A percentile compares a stretch with the other conserved stretches of the same genome.
Evolutionary conservation across 2,113 vertebrate species (phyloP).

Genomic region (Saimiri boliviensis): DNA sequence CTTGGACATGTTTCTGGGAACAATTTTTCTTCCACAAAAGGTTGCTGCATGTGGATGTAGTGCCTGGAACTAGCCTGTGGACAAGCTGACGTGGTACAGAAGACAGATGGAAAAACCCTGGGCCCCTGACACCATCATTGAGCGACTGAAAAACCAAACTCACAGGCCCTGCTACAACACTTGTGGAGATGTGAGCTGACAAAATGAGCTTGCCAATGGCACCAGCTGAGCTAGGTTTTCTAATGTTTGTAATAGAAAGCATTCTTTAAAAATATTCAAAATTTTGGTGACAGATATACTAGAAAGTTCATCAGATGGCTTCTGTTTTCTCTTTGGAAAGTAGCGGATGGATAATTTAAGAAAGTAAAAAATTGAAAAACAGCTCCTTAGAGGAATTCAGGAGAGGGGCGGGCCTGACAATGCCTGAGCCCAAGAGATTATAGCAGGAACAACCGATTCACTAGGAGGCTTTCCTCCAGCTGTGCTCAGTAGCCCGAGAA

Average conservation of each 20-base stretch:
- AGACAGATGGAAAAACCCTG: not conserved
- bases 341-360: not conserved
- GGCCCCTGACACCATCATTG: not conserved
- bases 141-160: not conserved
- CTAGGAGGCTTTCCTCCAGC: not conserved
- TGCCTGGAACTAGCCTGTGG: not conserved
- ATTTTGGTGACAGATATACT: not conserved
- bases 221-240: not conserved
- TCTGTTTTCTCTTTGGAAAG: not conserved
- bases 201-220: not conserved
- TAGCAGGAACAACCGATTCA: not conserved
- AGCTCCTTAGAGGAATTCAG: not conserved
- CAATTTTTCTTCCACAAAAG: not conserved
- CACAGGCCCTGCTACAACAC: not conserved
- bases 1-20: conserved; percentile 18
- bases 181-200: not conserved
- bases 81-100: not conserved
- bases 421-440: not conserved
- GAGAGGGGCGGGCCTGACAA: not conserved
- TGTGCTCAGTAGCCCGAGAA: not conserved
- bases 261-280: not conserved
- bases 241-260: not conserved
- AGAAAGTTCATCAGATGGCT: not conserved
- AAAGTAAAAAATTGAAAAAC: not conserved
- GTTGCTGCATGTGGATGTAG: not conserved